A percentile compares a stretch with the other conserved stretches of the same genome.
These are phyloP conservation scores for Gobio gobio DNA, from an alignment of 2,113 vertebrate species.

Conservation along the genomic window DNA sequence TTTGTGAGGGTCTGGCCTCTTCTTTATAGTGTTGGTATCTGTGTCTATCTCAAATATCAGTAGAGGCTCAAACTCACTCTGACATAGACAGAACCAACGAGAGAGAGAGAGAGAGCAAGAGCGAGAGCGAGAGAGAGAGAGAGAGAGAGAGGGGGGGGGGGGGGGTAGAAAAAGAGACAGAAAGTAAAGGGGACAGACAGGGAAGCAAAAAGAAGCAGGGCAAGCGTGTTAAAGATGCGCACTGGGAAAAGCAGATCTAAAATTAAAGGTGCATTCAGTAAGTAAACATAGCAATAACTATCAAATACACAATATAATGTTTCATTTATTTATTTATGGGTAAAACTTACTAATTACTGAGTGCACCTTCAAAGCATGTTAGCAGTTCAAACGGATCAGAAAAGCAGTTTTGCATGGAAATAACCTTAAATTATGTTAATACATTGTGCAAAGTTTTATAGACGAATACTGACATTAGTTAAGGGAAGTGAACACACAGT, in stretches of 20 bases:
- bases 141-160: background rate
- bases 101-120: conserved; percentile 20
- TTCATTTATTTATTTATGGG: too few relatives aligned
- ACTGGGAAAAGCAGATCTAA: conserved; percentile 1
- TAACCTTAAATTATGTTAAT: background rate
- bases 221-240: conserved; percentile 2
- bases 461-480: background rate
- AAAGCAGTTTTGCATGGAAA: background rate
- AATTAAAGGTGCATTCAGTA: conserved; percentile 15
- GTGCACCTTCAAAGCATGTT: conserved; percentile 12
- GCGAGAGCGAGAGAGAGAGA: conserved; percentile 8
- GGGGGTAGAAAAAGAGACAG: conserved; percentile 20
- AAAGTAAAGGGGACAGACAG: conserved; percentile 5
- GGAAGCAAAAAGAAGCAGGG: conserved; percentile 33
- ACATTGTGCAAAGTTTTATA: background rate
- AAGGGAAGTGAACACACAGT: background rate
- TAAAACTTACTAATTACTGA: background rate
- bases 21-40: conserved; percentile 83
- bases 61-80: conserved; percentile 78
- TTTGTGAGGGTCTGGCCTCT: conserved; percentile 75
- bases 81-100: conserved; percentile 54
- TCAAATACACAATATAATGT: background rate
- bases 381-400: background rate
- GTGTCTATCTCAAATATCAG: conserved; percentile 82
- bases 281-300: background rate